Evolutionary conservation across 2,113 vertebrate genomes (phyloP).

Genomic region (Python bivittatus): DNA sequence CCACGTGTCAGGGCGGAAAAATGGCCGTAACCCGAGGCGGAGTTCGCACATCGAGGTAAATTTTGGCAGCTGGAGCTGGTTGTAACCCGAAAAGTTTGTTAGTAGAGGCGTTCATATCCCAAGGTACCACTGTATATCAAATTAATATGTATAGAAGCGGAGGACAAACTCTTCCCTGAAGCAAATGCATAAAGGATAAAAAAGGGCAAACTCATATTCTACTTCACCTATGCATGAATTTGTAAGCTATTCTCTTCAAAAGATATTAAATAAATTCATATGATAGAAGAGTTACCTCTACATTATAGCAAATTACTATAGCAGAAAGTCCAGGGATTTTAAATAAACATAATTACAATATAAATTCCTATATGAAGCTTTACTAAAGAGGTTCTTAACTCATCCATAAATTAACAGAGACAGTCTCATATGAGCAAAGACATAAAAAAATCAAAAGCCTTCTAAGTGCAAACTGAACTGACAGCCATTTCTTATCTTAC

Average conservation of each 20-base stretch:
- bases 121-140: too few species aligned
- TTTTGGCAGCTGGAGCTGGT: too few species aligned
- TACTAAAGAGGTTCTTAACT: not conserved
- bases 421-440: slow-evolving; percentile 27
- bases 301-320: not conserved
- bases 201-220: not conserved
- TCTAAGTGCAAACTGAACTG: slow-evolving; percentile 29
- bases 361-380: not conserved
- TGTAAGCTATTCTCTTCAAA: not conserved
- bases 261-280: not conserved
- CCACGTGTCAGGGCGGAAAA: too few species aligned
- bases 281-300: not conserved
- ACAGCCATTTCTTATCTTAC: slow-evolving; percentile 27
- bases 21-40: too few species aligned
- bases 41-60: too few species aligned
- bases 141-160: slow-evolving; percentile 5
- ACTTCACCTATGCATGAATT: not conserved
- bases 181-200: not conserved
- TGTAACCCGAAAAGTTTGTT: too few species aligned
- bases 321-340: not conserved
- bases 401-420: not conserved
- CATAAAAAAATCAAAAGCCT: slow-evolving; percentile 20
- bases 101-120: too few species aligned
- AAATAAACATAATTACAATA: not conserved
- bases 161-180: slow-evolving; percentile 1